A percentile compares a stretch with the other conserved stretches of the same genome.
Evolutionary conservation across 2,113 vertebrate species (phyloP).

Genomic region (Bolborhynchus lineola): DNA sequence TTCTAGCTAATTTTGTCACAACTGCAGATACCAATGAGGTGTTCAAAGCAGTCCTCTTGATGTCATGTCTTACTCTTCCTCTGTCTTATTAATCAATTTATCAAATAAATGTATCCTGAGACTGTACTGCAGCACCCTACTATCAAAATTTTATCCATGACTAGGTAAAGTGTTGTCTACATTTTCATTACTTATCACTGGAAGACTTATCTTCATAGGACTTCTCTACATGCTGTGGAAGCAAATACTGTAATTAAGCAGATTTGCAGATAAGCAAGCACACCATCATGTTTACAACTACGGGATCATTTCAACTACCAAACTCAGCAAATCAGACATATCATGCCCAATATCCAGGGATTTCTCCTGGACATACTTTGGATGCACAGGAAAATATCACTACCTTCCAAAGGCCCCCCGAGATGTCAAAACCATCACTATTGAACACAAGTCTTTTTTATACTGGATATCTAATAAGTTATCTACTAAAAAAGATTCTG

Average conservation of each 20-base stretch:
- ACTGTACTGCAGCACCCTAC: neutral
- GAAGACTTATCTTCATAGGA: neutral
- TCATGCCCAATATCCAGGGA: neutral
- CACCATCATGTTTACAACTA: neutral
- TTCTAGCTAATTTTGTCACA: neutral
- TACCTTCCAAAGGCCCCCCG: neutral
- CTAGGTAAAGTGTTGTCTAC: neutral
- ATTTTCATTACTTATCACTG: neutral
- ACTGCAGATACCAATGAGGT: neutral
- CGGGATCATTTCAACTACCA: neutral
- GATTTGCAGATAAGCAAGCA: neutral
- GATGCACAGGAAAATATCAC: neutral
- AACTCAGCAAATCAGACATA: neutral
- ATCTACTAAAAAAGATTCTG: neutral
- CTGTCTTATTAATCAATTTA: neutral
- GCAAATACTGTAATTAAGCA: neutral
- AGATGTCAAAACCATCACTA: neutral
- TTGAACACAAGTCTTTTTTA: neutral
- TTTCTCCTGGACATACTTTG: neutral
- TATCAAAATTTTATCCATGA: neutral
- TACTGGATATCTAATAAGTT: neutral
- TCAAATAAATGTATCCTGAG: neutral
- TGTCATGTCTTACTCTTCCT: neutral
- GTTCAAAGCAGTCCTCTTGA: neutral
- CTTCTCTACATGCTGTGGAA: neutral